A percentile compares a stretch with the other conserved stretches of the same genome.
Evolutionary conservation across 2,888 invertebrate species (phyloP).

Genomic region (Leptopilina drosophilae): DNA sequence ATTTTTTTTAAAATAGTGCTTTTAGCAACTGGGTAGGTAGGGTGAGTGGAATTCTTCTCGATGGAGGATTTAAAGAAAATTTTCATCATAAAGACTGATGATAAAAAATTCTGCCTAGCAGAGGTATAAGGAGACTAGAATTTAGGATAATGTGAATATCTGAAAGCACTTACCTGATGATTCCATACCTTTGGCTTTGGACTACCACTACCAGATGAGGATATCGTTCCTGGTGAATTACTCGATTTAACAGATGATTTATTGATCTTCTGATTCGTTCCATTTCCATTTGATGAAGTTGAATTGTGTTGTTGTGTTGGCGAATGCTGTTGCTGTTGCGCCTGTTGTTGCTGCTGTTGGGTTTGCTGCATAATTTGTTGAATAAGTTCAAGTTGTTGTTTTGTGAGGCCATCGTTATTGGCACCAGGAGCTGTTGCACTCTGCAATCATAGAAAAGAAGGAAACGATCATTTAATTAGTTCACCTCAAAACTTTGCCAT

Average conservation of each 20-base stretch:
- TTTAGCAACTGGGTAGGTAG: too few relatives aligned
- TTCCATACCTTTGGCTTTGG: slow-evolving; percentile 80
- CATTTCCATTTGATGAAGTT: slow-evolving; percentile 68
- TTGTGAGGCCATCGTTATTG: slow-evolving; percentile 84
- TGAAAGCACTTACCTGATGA: slow-evolving; percentile 76
- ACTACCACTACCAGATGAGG: slow-evolving; percentile 66
- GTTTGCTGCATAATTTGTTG: slow-evolving; percentile 88
- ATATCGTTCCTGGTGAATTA: slow-evolving; percentile 67
- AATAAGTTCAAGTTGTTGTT: slow-evolving; percentile 86
- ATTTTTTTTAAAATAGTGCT: too few relatives aligned
- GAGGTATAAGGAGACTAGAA: too few relatives aligned
- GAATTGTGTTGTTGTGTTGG: slow-evolving; percentile 56
- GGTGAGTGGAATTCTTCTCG: too few relatives aligned
- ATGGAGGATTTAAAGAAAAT: too few relatives aligned
- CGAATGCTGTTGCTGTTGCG: slow-evolving; percentile 63
- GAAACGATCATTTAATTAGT: too few relatives aligned
- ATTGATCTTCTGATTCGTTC: slow-evolving; percentile 69
- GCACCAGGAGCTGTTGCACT: slow-evolving; percentile 76
- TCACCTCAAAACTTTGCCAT: too few relatives aligned
- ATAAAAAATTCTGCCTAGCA: too few relatives aligned
- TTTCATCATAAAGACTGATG: too few relatives aligned
- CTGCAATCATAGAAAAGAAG: slow-evolving; percentile 62
- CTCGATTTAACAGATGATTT: slow-evolving; percentile 75
- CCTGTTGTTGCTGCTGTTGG: slow-evolving; percentile 79
- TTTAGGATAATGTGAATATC: too few relatives aligned